Evolutionary conservation across 1,140 invertebrate species (phyloP).

Genomic region (Cydia strobilella): DNA sequence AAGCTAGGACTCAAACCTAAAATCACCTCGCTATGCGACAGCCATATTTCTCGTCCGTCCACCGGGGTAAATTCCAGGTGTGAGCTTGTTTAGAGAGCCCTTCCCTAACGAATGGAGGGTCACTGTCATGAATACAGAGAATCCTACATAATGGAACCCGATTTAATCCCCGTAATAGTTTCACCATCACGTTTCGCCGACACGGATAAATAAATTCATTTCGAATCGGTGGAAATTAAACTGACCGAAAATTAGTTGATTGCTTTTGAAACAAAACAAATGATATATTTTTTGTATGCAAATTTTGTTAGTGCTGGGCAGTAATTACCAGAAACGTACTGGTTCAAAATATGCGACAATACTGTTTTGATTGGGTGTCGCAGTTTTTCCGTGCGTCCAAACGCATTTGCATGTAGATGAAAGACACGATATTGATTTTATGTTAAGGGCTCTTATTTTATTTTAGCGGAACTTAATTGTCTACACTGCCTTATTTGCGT

Average conservation of each 20-base stretch:
- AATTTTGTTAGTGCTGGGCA: slow-evolving; percentile 13
- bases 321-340: neutral
- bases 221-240: slow-evolving; percentile 2
- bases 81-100: slow-evolving; percentile 29
- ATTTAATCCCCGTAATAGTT: slow-evolving; percentile 31
- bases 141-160: slow-evolving; percentile 29
- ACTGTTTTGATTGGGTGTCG: slow-evolving; percentile 24
- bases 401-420: slow-evolving; percentile 28
- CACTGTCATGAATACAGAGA: slow-evolving; percentile 22
- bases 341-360: slow-evolving; percentile 25
- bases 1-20: slow-evolving; percentile 32
- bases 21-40: neutral
- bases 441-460: neutral
- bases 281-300: slow-evolving; percentile 25
- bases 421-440: slow-evolving; percentile 5
- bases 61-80: slow-evolving; percentile 21
- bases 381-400: slow-evolving; percentile 20
- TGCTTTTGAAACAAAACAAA: slow-evolving; percentile 20
- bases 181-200: slow-evolving; percentile 26
- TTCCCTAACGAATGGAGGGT: slow-evolving; percentile 28
- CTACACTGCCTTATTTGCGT: neutral
- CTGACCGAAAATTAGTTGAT: slow-evolving; percentile 18
- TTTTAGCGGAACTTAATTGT: neutral
- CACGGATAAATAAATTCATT: slow-evolving; percentile 26
- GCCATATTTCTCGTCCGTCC: slow-evolving; percentile 1